phyloP scores from a whole-genome alignment of 2,113 vertebrate genomes.

The Heterochromis multidens region DNA sequence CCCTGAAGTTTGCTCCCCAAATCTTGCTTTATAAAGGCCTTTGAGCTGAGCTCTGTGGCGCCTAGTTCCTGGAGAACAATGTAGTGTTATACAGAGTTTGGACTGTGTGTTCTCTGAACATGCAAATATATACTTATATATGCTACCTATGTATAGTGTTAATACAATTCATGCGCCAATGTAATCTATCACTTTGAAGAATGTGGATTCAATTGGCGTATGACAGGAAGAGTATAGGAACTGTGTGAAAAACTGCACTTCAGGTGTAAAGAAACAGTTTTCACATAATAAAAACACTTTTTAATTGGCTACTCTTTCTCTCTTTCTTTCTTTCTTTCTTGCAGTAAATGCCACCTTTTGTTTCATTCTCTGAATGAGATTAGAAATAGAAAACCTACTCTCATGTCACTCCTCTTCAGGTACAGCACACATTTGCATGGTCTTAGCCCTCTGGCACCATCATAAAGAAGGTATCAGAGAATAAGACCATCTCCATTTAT shows the following conservation, averaged over 20 bases:
- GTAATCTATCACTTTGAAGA: neutral
- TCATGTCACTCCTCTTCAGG: neutral
- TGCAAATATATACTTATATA: neutral
- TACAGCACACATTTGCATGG: neutral
- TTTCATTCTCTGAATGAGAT: neutral
- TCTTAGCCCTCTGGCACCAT: constrained; percentile 39
- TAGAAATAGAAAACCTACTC: neutral
- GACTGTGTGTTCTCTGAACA: neutral
- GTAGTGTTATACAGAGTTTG: neutral
- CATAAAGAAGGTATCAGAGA: constrained; percentile 54
- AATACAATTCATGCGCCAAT: neutral
- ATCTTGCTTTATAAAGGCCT: neutral
- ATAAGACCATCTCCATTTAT: constrained; percentile 54
- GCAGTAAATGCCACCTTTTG: neutral
- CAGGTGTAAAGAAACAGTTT: neutral
- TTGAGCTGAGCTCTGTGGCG: neutral
- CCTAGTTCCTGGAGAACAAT: neutral
- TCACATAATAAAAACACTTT: neutral
- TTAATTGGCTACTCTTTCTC: neutral
- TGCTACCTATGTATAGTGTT: neutral
- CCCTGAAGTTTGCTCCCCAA: neutral
- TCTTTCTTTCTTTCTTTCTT: neutral
- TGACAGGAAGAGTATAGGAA: neutral
- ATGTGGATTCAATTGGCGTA: neutral
- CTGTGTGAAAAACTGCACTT: neutral